phyloP scores from a whole-genome alignment of 2,797 vertebrate genomes.

The Melanogrammus aeglefinus region DNA sequence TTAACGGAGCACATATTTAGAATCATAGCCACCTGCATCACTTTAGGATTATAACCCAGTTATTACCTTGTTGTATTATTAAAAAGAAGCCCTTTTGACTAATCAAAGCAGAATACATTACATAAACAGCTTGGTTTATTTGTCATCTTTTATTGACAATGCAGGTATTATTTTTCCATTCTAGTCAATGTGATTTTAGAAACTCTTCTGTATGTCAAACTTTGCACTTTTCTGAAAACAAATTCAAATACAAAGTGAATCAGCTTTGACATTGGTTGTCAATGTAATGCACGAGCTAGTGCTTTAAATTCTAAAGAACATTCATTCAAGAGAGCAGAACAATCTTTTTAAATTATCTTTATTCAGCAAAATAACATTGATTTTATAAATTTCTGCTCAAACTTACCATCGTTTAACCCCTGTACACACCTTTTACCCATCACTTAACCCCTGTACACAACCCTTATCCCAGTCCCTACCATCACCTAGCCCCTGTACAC shows the following conservation, averaged over 20 bases:
- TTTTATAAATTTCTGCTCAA: neutral
- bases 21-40: neutral
- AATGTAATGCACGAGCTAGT: neutral
- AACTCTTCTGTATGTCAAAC: neutral
- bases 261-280: neutral
- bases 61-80: neutral
- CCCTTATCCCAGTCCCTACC: neutral
- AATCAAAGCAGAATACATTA: neutral
- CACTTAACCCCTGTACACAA: neutral
- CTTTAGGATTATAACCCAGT: neutral
- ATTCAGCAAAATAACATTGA: constrained; percentile 9
- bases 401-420: neutral
- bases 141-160: neutral
- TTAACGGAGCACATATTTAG: neutral
- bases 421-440: neutral
- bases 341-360: constrained; percentile 4
- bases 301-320: neutral
- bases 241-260: neutral
- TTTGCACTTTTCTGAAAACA: neutral
- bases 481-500: too few species aligned
- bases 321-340: neutral
- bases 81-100: neutral
- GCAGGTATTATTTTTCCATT: neutral
- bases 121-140: neutral
- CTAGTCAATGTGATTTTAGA: neutral